A percentile compares a stretch with the other conserved stretches of the same genome.
Evolutionary conservation across 2,888 invertebrate species (phyloP).

Genomic region (Lepidonotus clava): DNA sequence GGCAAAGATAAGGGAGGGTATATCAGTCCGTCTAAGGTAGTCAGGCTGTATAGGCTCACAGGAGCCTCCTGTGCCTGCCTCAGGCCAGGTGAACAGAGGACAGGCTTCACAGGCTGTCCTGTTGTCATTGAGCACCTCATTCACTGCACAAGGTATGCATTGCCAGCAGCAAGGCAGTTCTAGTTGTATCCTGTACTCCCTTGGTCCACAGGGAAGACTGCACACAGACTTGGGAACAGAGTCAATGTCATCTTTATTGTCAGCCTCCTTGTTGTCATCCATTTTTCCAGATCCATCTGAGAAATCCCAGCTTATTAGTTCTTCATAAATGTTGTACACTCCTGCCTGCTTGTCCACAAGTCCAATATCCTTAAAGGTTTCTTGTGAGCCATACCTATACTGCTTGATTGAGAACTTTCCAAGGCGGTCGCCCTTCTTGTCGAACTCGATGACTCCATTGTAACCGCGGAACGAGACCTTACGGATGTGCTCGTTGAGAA

Average conservation of each 20-base stretch:
- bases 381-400: background rate
- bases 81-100: constrained; percentile 3
- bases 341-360: background rate
- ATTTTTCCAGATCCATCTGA: background rate
- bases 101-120: background rate
- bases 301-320: background rate
- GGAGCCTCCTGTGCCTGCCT: background rate
- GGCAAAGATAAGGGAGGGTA: background rate
- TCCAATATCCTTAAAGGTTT: background rate
- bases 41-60: background rate
- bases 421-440: background rate
- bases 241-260: too few relatives aligned
- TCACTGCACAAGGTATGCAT: background rate
- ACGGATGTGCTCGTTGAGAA: background rate
- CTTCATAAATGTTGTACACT: background rate
- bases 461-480: background rate
- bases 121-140: constrained; percentile 21
- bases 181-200: background rate
- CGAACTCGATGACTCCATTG: background rate
- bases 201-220: background rate
- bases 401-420: background rate
- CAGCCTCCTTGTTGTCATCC: background rate
- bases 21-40: background rate
- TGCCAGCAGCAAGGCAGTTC: constrained; percentile 51
- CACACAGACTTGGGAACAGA: constrained; percentile 21